Evolutionary conservation across 2,797 vertebrate species (phyloP), one percentile per base, ranked within the genome.

Genomic region (Sebastes itinus): DNA sequence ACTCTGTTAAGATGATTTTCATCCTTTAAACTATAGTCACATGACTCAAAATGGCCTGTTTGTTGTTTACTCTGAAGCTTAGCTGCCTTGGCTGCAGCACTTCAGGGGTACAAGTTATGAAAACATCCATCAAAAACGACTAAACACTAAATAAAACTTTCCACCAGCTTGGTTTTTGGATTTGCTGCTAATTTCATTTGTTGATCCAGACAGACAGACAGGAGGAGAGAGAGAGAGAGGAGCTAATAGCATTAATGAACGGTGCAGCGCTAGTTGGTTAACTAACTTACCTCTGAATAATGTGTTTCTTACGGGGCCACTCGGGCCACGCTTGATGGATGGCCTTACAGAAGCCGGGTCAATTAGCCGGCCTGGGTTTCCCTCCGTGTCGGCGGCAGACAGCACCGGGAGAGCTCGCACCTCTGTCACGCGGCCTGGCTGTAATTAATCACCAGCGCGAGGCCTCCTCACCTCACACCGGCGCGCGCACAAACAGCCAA

Each of bases 271-370:
- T 92, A 77, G 91, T 90, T 89, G 92, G 88, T 94, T 95, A 95
- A 94, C 93, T 92, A 92, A 94, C 94, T 94, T 93, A 93, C 90
- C 93, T 92, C 92, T 92, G 92, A 93, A 93, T 95, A 94, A 95
- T 93, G 92, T 88, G 94, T 88, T 92, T 93, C 92, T 93, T 93
- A 85, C 83, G 80, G 93, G 93, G 90, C 88, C 87, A 83, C 92
- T 87, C 65, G 84, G 93, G 90, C 92, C 90, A 87, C 79, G 70
- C 56, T 88, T 96, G 95, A 96, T 96, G 94, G 95, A 96, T 96
- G 94, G 92, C 90, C 95, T 91, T 94, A 95, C 94, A 95, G 95
- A 92, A 95, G 94, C 89, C 85, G 83, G 95, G 94, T 96, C 95
- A 96, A 96, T 96, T 96, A 96, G 93, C 94, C 92, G 32, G 83